Conservation (phyloP, 2,888 invertebrate genomes). For the Andricus curvator region DNA sequence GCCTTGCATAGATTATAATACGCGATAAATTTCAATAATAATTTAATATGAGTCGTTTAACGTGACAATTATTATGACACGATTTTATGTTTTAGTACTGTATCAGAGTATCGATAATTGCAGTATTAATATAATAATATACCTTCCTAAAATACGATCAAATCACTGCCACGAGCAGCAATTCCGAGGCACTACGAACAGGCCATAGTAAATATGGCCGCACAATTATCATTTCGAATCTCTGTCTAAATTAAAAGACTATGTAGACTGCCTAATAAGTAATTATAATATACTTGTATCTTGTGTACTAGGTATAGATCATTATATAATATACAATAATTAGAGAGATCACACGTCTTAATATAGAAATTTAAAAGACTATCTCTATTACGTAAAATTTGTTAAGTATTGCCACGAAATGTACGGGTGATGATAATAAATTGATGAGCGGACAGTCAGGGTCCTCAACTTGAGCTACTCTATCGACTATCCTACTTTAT, state of each 20-base stretch:
- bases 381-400: slow-evolving; percentile 75
- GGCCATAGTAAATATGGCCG: slow-evolving; percentile 78
- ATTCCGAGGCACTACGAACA: slow-evolving; percentile 79
- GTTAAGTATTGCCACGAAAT: slow-evolving; percentile 76
- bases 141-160: slow-evolving; percentile 77
- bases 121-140: slow-evolving; percentile 73
- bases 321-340: slow-evolving; percentile 76
- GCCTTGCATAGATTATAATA: slow-evolving; percentile 58
- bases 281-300: slow-evolving; percentile 66
- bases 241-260: slow-evolving; percentile 69
- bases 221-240: slow-evolving; percentile 76
- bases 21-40: slow-evolving; percentile 63
- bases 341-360: slow-evolving; percentile 79
- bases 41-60: slow-evolving; percentile 73
- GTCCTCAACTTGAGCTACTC: slow-evolving; percentile 74
- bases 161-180: slow-evolving; percentile 78
- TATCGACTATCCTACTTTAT: slow-evolving; percentile 72
- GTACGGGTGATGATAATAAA: slow-evolving; percentile 65
- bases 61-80: slow-evolving; percentile 67
- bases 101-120: slow-evolving; percentile 74
- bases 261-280: slow-evolving; percentile 68
- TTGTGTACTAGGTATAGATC: slow-evolving; percentile 73
- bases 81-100: slow-evolving; percentile 64
- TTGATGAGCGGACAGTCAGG: slow-evolving; percentile 71
- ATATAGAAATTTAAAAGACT: slow-evolving; percentile 78